Evolutionary conservation across 1,140 invertebrate species (phyloP).

Genomic region (Capitella teleta): DNA sequence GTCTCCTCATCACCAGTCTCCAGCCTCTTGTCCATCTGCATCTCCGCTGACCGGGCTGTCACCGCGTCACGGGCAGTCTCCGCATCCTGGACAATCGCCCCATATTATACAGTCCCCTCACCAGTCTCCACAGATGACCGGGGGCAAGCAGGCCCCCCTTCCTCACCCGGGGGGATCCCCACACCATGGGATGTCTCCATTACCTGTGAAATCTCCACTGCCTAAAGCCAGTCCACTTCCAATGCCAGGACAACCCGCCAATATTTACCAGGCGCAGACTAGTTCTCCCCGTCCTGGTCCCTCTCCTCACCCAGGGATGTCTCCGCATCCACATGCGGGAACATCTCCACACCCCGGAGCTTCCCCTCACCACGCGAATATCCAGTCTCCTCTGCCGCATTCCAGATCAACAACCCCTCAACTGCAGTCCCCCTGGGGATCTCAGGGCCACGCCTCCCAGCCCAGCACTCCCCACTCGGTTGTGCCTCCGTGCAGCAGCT

Average conservation of each 20-base stretch:
- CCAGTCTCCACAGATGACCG: conserved; percentile 9
- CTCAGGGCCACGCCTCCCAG: too few relatives aligned
- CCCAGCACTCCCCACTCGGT: too few relatives aligned
- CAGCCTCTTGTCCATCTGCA: conserved; percentile 26
- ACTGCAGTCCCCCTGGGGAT: too few relatives aligned
- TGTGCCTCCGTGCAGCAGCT: too few relatives aligned
- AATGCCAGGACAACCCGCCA: too few relatives aligned
- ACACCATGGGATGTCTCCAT: neutral
- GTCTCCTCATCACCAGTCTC: conserved; percentile 6
- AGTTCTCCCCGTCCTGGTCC: conserved; percentile 19
- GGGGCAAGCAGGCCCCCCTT: neutral
- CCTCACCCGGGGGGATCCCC: neutral
- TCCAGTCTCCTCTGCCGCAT: neutral
- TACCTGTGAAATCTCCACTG: too few relatives aligned
- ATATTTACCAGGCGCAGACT: too few relatives aligned
- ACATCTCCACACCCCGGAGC: conserved; percentile 16
- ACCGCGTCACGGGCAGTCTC: conserved; percentile 16
- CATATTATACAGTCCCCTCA: conserved; percentile 15
- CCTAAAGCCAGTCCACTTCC: too few relatives aligned
- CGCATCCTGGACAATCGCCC: conserved; percentile 1
- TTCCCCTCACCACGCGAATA: conserved; percentile 1
- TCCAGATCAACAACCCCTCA: too few relatives aligned
- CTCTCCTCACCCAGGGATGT: conserved; percentile 13
- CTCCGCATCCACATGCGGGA: conserved; percentile 2
- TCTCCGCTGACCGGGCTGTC: conserved; percentile 23